Percentiles rank a stretch among this genome's conserved stretches.
These are phyloP conservation scores for Sycophila sp. DNA, from an alignment of 1,140 invertebrate genomes.

Conservation along the genomic window DNA sequence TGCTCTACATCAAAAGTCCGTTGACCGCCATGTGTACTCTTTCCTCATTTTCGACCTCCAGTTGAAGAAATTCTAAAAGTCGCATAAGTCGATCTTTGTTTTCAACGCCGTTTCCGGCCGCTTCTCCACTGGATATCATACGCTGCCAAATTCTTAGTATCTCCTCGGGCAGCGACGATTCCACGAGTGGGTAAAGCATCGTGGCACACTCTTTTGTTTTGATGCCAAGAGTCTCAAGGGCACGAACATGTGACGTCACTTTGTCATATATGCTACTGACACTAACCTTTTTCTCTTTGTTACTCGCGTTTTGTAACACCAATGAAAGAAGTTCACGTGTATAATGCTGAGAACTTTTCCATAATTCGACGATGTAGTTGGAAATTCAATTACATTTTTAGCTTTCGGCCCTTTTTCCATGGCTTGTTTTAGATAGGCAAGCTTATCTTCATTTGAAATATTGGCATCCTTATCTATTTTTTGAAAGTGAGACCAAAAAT, in stretches of 20 bases:
- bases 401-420: constrained; percentile 39
- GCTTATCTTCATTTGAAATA: constrained; percentile 48
- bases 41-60: constrained; percentile 46
- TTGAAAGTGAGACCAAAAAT: constrained; percentile 55
- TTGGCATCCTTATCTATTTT: constrained; percentile 54
- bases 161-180: constrained; percentile 54
- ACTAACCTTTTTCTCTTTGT: constrained; percentile 4
- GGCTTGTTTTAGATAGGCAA: constrained; percentile 44
- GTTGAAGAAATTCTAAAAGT: constrained; percentile 46
- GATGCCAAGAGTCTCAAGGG: constrained; percentile 49
- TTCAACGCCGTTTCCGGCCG: background rate
- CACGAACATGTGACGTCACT: constrained; percentile 48
- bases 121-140: background rate
- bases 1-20: constrained; percentile 7
- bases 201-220: constrained; percentile 49
- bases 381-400: constrained; percentile 37
- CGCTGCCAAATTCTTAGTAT: constrained; percentile 47
- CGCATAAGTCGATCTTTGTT: constrained; percentile 11
- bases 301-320: constrained; percentile 35
- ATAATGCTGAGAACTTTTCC: constrained; percentile 41
- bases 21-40: constrained; percentile 39
- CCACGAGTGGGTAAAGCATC: constrained; percentile 51
- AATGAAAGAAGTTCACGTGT: constrained; percentile 45
- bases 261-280: constrained; percentile 46
- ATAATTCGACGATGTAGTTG: constrained; percentile 20